Evolutionary conservation across 35 echinoderm and acorn worm genomes (phyloP).

Genomic region (Ophioderma brevispina): DNA sequence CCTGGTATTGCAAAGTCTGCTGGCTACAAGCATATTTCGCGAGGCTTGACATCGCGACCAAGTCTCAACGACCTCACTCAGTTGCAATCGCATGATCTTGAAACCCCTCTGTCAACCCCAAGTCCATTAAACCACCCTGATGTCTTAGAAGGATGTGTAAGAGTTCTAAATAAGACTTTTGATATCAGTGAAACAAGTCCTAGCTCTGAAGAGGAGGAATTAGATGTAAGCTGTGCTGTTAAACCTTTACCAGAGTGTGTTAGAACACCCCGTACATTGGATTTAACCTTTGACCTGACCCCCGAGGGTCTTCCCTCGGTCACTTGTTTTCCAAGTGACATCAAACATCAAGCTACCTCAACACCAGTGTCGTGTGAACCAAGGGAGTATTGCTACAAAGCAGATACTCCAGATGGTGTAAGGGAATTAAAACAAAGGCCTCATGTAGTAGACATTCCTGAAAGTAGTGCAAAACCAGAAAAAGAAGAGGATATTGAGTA

Average conservation of each 20-base stretch:
- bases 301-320: background rate
- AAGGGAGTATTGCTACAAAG: background rate
- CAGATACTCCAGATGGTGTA: background rate
- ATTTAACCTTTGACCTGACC: conserved; percentile 1
- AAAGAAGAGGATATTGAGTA: conserved; percentile 82
- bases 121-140: conserved; percentile 12
- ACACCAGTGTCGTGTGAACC: background rate
- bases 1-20: background rate
- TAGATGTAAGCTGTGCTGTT: background rate
- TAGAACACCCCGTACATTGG: background rate
- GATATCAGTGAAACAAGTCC: background rate
- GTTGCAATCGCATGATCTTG: conserved; percentile 34
- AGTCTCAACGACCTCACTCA: conserved; percentile 72
- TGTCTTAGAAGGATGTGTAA: conserved; percentile 31
- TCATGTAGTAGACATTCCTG: background rate
- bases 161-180: conserved; percentile 5
- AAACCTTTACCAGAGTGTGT: background rate
- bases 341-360: background rate
- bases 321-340: background rate
- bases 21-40: background rate
- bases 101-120: background rate
- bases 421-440: background rate
- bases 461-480: background rate
- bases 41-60: conserved; percentile 45
- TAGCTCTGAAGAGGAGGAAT: background rate